A percentile compares a stretch with the other conserved stretches of the same genome.
phyloP scores from a whole-genome alignment of 2,888 invertebrate genomes.

The Lycophotia porphyrea region DNA sequence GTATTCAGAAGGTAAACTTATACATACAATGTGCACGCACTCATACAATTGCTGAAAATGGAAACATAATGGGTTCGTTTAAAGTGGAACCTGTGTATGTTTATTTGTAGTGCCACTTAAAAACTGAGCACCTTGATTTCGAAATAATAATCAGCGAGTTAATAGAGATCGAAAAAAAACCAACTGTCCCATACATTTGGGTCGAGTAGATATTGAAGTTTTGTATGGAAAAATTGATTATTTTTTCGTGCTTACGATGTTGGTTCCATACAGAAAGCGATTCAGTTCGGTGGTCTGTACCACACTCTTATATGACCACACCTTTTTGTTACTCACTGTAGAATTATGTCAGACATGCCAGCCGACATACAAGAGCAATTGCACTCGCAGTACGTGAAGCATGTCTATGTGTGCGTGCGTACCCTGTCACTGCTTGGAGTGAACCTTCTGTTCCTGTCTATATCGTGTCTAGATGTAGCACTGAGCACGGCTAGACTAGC shows the following conservation, averaged over 20 bases:
- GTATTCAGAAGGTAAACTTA: conserved; percentile 4
- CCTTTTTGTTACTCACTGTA: neutral
- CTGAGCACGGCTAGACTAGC: conserved; percentile 45
- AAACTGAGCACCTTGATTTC: neutral
- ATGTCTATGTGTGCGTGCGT: neutral
- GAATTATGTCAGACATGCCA: neutral
- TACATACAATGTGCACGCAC: neutral
- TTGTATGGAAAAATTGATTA: neutral
- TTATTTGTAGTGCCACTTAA: neutral
- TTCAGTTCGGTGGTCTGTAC: neutral
- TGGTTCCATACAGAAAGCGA: neutral
- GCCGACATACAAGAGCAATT: too few species aligned
- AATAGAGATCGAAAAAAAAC: neutral
- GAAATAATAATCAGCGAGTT: neutral
- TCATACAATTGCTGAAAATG: neutral
- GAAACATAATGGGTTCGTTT: neutral
- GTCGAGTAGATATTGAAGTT: neutral
- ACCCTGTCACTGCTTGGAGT: neutral
- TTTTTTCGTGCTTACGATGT: neutral
- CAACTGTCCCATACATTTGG: neutral
- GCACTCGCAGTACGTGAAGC: neutral
- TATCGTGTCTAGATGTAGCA: conserved; percentile 2
- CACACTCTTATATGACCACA: neutral
- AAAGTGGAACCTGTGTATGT: rapidly evolving
- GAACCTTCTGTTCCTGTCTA: conserved; percentile 3